Base-by-base conservation (phyloP, 2,113 vertebrate genomes). In the Callorhinus ursinus region DNA sequence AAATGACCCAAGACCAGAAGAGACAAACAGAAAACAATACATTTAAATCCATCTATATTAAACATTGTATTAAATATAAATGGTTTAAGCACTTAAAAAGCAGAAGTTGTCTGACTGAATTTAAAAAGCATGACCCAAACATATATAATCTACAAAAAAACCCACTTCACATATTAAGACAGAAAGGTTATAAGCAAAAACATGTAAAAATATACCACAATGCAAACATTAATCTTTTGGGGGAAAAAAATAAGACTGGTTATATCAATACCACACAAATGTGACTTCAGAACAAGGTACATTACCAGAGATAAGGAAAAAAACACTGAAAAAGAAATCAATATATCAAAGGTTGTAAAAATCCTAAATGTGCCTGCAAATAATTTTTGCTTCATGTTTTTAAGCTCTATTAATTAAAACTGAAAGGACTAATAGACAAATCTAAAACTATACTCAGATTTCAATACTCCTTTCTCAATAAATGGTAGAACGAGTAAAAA, bases 1-100 rank as follows among this genome's bases (percentile, higher is more conserved):
- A 93, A 88, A 94, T 74, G 18, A 39, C 49, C 53, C 22, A 82
- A 93, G 72, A 76, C 63, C 49, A 76, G n/a, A 97, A 92, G 16
- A 5, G 10, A 55, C n/a, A 31, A 65, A 97, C 33, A 67, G 10
- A 59, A 92, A 94, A 61, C 1, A 80, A 36, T 65, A 55, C 49
- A 65, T 59, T 69, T 93, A 87, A 88, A 93, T 59, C 9, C 39
- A 65, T 88, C 83, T 83, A 77, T 69, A 61, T 31, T 87, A 63
- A 90, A 86, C n/a, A 59, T 14, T 72, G 2, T 76, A 93, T 82
- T 83, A 82, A 90, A 87, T n/a, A 53, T 39, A 72, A 90, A 12
- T 74, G 26, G 57, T 69, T 15, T 69, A 59, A 90, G 59, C 21
- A 51, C 55, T 81, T 65, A 39, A 88, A 90, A 92, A 96, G 55